Percentiles rank a stretch among this genome's conserved stretches.
Conservation (phyloP, 2,113 vertebrate species). For the Tragelaphus scriptus region DNA sequence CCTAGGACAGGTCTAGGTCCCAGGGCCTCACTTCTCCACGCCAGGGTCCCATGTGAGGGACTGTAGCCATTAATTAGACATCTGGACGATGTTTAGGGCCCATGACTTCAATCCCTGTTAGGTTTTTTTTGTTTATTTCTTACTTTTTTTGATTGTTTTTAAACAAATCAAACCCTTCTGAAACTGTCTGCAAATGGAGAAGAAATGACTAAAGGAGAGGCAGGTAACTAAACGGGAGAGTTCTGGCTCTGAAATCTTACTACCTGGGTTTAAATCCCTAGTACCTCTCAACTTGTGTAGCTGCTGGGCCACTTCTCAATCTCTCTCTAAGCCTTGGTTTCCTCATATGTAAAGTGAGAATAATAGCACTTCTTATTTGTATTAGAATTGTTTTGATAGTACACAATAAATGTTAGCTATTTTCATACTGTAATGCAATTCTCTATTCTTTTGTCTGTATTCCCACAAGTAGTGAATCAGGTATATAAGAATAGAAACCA, state of each 20-base stretch:
- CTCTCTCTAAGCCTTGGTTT: neutral
- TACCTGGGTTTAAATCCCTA: neutral
- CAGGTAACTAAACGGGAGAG: neutral
- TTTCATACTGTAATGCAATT: neutral
- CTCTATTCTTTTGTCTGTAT: neutral
- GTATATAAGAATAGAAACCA: neutral
- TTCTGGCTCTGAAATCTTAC: neutral
- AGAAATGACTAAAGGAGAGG: neutral
- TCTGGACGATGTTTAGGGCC: neutral
- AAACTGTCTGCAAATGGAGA: neutral
- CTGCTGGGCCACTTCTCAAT: neutral
- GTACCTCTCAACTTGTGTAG: neutral
- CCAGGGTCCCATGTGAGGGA: neutral
- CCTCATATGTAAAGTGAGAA: neutral
- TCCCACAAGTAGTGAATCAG: neutral
- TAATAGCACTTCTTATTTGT: neutral
- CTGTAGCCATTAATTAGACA: neutral
- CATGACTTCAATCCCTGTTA: neutral
- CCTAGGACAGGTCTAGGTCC: neutral
- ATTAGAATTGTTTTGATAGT: neutral
- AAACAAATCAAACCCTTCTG: neutral
- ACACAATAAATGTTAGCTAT: neutral
- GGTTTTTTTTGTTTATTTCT: neutral
- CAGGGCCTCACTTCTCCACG: neutral
- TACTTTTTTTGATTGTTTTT: neutral